These are phyloP conservation scores for Griposia aprilina DNA, from an alignment of 2,888 invertebrate genomes.

Conservation along the genomic window DNA sequence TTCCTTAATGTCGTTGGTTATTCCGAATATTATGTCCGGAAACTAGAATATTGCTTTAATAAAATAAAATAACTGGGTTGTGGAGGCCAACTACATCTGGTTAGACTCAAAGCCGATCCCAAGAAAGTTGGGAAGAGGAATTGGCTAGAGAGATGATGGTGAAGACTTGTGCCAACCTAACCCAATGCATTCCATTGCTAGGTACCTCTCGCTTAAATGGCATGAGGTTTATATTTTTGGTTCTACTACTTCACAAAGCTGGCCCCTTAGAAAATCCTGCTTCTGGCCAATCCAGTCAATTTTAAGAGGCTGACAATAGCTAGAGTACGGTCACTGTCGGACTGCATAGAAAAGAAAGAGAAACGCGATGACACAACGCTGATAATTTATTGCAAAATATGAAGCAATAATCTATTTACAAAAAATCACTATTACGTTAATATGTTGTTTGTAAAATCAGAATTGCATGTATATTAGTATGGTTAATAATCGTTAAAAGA, in stretches of 20 bases:
- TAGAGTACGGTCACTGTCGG: too few species aligned
- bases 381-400: too few species aligned
- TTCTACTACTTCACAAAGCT: not conserved
- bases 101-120: not conserved
- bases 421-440: too few species aligned
- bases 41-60: not conserved
- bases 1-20: conserved; percentile 17
- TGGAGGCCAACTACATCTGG: too few species aligned
- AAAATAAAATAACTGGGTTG: too few species aligned
- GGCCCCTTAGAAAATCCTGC: not conserved
- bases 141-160: not conserved
- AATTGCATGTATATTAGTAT: too few species aligned
- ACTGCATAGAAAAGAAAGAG: too few species aligned
- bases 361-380: too few species aligned
- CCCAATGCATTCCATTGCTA: not conserved
- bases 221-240: not conserved
- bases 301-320: not conserved
- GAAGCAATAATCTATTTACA: too few species aligned
- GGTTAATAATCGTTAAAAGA: too few species aligned
- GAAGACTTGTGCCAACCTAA: not conserved
- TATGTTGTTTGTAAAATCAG: too few species aligned
- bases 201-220: not conserved
- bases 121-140: not conserved
- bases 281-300: not conserved
- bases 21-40: not conserved